A percentile compares a stretch with the other conserved stretches of the same genome.
Evolutionary conservation across 2,113 vertebrate species (phyloP).

Genomic region (Chitala chitala): DNA sequence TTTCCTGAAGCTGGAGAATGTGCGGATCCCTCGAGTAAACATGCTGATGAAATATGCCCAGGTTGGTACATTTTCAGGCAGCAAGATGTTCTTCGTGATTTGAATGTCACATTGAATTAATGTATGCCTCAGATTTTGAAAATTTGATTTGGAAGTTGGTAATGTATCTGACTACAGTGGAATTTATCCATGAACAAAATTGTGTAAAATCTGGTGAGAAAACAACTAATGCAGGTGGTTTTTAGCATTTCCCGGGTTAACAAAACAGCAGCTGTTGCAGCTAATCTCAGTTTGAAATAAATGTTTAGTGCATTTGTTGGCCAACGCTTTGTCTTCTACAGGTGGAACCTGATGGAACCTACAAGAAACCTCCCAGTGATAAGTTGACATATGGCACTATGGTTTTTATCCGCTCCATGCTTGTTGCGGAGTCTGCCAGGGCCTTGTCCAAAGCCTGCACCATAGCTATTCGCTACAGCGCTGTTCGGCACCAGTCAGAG

Average conservation of each 20-base stretch:
- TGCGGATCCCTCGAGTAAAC: slow-evolving; percentile 88
- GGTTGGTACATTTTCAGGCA: too few species aligned
- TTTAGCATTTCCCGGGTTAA: not conserved
- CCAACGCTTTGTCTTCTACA: slow-evolving; percentile 40
- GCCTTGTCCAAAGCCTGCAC: slow-evolving; percentile 77
- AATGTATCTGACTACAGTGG: too few species aligned
- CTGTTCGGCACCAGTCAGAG: slow-evolving; percentile 90
- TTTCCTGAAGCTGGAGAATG: slow-evolving; percentile 87
- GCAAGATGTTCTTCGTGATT: too few species aligned
- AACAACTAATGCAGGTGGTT: too few species aligned
- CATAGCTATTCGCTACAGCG: slow-evolving; percentile 90
- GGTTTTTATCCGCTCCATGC: slow-evolving; percentile 90
- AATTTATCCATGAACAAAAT: too few species aligned
- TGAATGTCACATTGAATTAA: too few species aligned
- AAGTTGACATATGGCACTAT: slow-evolving; percentile 97
- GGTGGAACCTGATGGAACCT: slow-evolving; percentile 89
- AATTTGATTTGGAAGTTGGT: too few species aligned
- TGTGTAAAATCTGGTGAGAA: too few species aligned
- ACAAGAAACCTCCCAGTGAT: slow-evolving; percentile 82
- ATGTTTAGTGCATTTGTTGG: not conserved
- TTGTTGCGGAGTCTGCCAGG: slow-evolving; percentile 73
- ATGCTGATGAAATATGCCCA: slow-evolving; percentile 97
- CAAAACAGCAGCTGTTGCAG: not conserved
- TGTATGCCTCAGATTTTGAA: too few species aligned
- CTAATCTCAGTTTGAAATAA: not conserved